A percentile compares a stretch with the other conserved stretches of the same genome.
phyloP scores from a whole-genome alignment of 2,888 invertebrate species.

The Lycia hirtaria region DNA sequence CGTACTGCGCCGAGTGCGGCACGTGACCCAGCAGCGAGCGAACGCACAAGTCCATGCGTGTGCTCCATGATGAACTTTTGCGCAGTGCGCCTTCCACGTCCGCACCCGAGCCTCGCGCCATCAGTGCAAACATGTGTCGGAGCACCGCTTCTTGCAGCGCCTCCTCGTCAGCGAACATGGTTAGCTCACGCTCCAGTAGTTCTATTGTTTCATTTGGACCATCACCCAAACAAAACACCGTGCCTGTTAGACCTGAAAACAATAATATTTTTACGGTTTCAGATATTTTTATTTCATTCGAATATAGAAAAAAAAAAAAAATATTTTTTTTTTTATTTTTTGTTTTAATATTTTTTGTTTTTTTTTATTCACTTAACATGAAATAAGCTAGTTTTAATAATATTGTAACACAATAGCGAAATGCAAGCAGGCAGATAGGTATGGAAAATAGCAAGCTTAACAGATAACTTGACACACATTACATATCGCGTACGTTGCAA shows the following conservation, averaged over 20 bases:
- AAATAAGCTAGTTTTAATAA: too few species aligned
- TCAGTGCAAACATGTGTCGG: slow-evolving; percentile 58
- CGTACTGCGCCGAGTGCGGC: slow-evolving; percentile 62
- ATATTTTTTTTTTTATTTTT: too few species aligned
- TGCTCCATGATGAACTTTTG: slow-evolving; percentile 42
- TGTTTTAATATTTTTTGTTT: too few species aligned
- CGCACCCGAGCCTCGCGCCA: slow-evolving; percentile 40
- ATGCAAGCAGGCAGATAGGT: too few species aligned
- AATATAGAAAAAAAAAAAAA: too few species aligned
- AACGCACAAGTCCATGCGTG: slow-evolving; percentile 52
- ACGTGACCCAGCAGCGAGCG: slow-evolving; percentile 55
- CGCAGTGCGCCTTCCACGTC: slow-evolving; percentile 37
- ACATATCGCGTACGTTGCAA: too few species aligned
- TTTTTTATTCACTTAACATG: too few species aligned
- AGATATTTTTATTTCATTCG: too few species aligned
- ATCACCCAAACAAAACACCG: slow-evolving; percentile 62
- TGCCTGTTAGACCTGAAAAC: slow-evolving; percentile 57
- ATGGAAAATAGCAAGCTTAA: too few species aligned
- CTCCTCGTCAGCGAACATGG: slow-evolving; percentile 44
- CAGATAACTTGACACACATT: too few species aligned
- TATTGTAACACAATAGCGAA: too few species aligned
- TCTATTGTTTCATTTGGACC: slow-evolving; percentile 54
- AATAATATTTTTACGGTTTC: neutral
- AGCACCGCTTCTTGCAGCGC: slow-evolving; percentile 56
- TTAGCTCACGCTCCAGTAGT: slow-evolving; percentile 49